phyloP scores from a whole-genome alignment of 2,888 invertebrate species.

The Brenthis daphne region DNA sequence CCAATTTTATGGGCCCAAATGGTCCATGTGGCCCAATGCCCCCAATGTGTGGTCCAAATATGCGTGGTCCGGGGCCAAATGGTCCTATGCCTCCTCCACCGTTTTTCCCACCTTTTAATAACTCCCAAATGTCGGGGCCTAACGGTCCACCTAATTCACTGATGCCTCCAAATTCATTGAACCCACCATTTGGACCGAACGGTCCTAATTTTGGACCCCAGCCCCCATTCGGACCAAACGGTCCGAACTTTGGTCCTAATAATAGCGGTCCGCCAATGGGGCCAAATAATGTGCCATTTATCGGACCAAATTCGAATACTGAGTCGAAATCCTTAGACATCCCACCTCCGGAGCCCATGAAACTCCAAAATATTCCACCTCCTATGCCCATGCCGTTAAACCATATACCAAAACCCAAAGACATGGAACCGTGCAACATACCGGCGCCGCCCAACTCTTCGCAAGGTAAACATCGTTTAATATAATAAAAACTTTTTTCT shows the following conservation, averaged over 20 bases:
- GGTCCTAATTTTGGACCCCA: slow-evolving; percentile 53
- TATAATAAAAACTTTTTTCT: slow-evolving; percentile 18
- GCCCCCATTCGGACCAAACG: slow-evolving; percentile 11
- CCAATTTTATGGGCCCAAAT: slow-evolving; percentile 70
- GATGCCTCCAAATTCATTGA: slow-evolving; percentile 57
- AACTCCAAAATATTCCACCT: slow-evolving; percentile 84
- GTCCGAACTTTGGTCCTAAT: slow-evolving; percentile 21
- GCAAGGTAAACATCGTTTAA: slow-evolving; percentile 57
- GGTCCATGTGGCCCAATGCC: slow-evolving; percentile 55
- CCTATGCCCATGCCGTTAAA: slow-evolving; percentile 83
- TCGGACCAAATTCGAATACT: slow-evolving; percentile 53
- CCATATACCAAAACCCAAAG: slow-evolving; percentile 84
- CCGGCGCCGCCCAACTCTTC: slow-evolving; percentile 67
- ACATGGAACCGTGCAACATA: slow-evolving; percentile 82
- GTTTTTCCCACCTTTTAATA: slow-evolving; percentile 54
- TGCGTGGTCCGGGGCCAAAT: slow-evolving; percentile 52
- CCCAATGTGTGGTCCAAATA: slow-evolving; percentile 54
- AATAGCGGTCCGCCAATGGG: slow-evolving; percentile 47
- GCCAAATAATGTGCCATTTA: slow-evolving; percentile 53
- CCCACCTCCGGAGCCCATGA: slow-evolving; percentile 75
- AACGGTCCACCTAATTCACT: slow-evolving; percentile 59
- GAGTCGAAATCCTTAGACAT: slow-evolving; percentile 55
- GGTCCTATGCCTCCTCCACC: slow-evolving; percentile 57
- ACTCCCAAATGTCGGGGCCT: slow-evolving; percentile 51
- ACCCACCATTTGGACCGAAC: slow-evolving; percentile 69